These are phyloP conservation scores for Atta texana DNA, from an alignment of 1,140 invertebrate genomes.

Conservation along the genomic window DNA sequence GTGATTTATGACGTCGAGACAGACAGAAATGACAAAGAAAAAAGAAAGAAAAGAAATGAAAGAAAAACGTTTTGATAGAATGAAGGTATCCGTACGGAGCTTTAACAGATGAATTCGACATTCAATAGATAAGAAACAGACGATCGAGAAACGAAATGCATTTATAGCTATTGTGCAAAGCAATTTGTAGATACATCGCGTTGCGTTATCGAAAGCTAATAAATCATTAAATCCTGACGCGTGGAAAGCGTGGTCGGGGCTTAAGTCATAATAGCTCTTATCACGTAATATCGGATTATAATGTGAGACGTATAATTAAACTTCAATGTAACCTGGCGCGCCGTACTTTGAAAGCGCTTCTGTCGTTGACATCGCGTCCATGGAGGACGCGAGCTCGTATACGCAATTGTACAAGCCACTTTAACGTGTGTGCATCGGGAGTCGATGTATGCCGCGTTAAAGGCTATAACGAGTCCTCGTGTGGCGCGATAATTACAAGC, in stretches of 20 bases:
- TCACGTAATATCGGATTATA: conserved; percentile 45
- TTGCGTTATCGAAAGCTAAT: conserved; percentile 44
- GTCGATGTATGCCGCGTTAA: conserved; percentile 74
- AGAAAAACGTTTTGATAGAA: conserved; percentile 28
- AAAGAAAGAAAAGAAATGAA: background rate
- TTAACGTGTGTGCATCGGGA: conserved; percentile 67
- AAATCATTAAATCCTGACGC: conserved; percentile 21
- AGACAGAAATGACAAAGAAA: conserved; percentile 8
- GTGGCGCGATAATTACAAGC: conserved; percentile 73
- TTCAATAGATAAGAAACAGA: conserved; percentile 4
- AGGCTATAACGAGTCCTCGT: conserved; percentile 76
- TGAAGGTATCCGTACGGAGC: background rate
- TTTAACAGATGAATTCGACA: conserved; percentile 12
- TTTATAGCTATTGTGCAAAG: conserved; percentile 13
- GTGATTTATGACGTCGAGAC: conserved; percentile 51
- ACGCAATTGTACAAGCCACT: conserved; percentile 71
- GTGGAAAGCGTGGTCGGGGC: background rate
- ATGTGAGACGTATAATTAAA: conserved; percentile 64
- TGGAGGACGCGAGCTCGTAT: conserved; percentile 66
- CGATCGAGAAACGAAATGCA: too few species aligned
- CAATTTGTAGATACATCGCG: conserved; percentile 29
- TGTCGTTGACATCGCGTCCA: conserved; percentile 65
- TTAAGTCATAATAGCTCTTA: conserved; percentile 48
- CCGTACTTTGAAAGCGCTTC: conserved; percentile 56
- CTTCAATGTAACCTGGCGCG: conserved; percentile 53